Conservation (phyloP, 1,140 invertebrate species). For the Neodiprion pinetum region DNA sequence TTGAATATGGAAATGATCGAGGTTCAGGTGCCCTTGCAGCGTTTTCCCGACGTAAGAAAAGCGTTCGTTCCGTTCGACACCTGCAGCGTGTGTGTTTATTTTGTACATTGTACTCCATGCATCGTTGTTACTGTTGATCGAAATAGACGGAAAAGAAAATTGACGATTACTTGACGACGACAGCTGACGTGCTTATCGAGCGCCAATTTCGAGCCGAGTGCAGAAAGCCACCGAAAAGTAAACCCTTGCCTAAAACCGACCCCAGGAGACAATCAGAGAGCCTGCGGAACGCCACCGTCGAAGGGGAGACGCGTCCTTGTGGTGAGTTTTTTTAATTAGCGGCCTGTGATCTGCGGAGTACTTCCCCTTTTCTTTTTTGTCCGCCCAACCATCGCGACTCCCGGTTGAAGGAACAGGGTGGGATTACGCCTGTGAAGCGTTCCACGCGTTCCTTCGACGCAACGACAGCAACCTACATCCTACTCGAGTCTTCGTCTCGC, state of each 20-base stretch:
- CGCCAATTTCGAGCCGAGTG: too few species aligned
- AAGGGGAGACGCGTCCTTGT: too few species aligned
- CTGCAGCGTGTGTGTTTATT: background rate
- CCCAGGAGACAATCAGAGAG: too few species aligned
- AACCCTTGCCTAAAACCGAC: too few species aligned
- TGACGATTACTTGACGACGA: too few species aligned
- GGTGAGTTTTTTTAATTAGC: slow-evolving; percentile 9
- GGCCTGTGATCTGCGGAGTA: slow-evolving; percentile 8
- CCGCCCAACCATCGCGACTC: background rate
- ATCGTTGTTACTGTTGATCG: too few species aligned
- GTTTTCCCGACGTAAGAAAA: background rate
- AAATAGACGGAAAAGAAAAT: too few species aligned
- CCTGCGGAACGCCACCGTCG: too few species aligned
- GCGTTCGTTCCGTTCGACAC: background rate
- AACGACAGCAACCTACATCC: background rate
- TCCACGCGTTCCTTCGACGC: background rate
- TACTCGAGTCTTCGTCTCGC: background rate
- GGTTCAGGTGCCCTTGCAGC: background rate
- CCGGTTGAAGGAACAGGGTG: background rate
- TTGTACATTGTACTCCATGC: too few species aligned
- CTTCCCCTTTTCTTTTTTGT: background rate
- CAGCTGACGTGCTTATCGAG: too few species aligned
- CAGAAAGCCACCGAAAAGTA: too few species aligned
- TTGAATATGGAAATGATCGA: background rate
- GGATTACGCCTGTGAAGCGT: background rate